These are phyloP conservation scores for Rhinichthys klamathensis DNA, from an alignment of 2,113 vertebrate genomes.

Conservation along the genomic window DNA sequence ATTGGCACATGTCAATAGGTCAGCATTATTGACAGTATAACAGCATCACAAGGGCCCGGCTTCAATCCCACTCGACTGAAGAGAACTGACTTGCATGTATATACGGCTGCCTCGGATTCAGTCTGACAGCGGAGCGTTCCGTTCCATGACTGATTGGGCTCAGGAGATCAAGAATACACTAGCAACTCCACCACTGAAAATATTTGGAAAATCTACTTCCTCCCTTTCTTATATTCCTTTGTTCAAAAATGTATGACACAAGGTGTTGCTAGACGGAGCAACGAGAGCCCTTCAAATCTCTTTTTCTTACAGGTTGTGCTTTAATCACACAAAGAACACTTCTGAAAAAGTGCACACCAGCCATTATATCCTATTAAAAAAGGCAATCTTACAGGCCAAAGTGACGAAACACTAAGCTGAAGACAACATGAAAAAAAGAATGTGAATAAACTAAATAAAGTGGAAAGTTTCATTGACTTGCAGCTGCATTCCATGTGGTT, in stretches of 20 bases:
- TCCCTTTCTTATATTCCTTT: slow-evolving; percentile 25
- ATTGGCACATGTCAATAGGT: slow-evolving; percentile 8
- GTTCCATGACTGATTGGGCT: slow-evolving; percentile 26
- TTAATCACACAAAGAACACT: background rate
- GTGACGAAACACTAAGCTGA: slow-evolving; percentile 26
- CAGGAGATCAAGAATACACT: slow-evolving; percentile 1
- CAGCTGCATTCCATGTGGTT: slow-evolving; percentile 28
- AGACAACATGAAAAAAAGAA: slow-evolving; percentile 7
- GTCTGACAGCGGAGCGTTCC: slow-evolving; percentile 13
- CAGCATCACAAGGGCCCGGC: slow-evolving; percentile 13
- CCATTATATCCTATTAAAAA: slow-evolving; percentile 8
- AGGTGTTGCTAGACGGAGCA: background rate
- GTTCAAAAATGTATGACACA: slow-evolving; percentile 14
- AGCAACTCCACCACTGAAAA: slow-evolving; percentile 45
- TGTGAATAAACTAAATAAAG: background rate
- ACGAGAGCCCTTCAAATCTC: background rate
- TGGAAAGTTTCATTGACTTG: slow-evolving; percentile 20
- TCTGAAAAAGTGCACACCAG: background rate
- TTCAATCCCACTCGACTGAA: background rate
- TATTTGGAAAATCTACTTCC: slow-evolving; percentile 43
- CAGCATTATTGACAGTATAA: background rate
- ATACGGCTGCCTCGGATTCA: background rate
- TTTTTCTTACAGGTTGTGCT: background rate
- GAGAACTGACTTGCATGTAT: background rate
- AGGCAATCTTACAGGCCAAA: background rate